A percentile compares a stretch with the other conserved stretches of the same genome.
Evolutionary conservation across 2,113 vertebrate species (phyloP).

Genomic region (Ondatra zibethicus): DNA sequence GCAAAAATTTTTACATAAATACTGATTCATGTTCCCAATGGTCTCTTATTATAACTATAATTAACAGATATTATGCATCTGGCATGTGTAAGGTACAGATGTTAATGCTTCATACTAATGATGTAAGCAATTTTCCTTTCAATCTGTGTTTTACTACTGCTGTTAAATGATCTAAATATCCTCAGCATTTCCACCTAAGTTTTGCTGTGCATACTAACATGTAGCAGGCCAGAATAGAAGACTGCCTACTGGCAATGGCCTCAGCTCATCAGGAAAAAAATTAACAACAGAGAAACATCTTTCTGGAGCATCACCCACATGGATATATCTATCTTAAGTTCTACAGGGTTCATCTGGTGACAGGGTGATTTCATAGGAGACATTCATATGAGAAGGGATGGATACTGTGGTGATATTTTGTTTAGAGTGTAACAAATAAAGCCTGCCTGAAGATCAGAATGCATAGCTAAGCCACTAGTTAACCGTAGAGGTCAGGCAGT

Average conservation of each 20-base stretch:
- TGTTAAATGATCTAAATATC: slow-evolving; percentile 72
- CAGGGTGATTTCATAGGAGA: neutral
- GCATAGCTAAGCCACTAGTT: no score
- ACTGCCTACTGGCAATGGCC: neutral
- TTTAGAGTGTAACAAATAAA: no score
- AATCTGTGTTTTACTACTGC: slow-evolving; percentile 69
- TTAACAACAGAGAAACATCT: neutral
- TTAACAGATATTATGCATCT: slow-evolving; percentile 74
- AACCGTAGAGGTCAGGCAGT: no score
- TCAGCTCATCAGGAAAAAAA: slow-evolving; percentile 21
- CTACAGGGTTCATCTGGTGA: neutral
- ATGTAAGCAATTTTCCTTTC: slow-evolving; percentile 74
- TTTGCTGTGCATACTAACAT: slow-evolving; percentile 52
- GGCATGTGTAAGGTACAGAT: slow-evolving; percentile 73
- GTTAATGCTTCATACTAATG: slow-evolving; percentile 70
- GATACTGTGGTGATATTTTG: neutral
- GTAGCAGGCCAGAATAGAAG: slow-evolving; percentile 25
- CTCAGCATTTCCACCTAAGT: slow-evolving; percentile 20
- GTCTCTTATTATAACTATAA: slow-evolving; percentile 61
- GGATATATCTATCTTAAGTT: neutral
- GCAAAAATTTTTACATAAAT: slow-evolving; percentile 58
- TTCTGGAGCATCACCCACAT: neutral
- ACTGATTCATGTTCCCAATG: slow-evolving; percentile 43
- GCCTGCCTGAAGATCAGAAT: no score
- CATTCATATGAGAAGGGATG: neutral